phyloP scores from a whole-genome alignment of 2,797 vertebrate species.

The Pseudochirops corinnae region DNA sequence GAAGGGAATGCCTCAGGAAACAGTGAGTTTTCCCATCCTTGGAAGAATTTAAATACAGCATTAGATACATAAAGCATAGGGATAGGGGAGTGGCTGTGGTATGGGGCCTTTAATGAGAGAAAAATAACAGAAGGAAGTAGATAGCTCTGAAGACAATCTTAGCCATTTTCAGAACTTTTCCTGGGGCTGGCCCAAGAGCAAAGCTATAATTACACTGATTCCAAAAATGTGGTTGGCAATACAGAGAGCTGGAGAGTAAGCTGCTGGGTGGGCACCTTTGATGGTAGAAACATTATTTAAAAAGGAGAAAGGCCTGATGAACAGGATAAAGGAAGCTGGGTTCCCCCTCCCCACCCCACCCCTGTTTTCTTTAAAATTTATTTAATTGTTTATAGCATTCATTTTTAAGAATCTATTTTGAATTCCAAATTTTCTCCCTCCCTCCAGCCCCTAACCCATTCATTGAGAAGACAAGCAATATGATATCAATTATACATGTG shows the following conservation, averaged over 20 bases:
- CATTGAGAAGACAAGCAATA: background rate
- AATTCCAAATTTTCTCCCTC: background rate
- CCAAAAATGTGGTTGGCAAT: constrained; percentile 2
- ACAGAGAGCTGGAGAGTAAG: constrained; percentile 1
- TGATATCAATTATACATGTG: background rate
- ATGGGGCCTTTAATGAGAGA: background rate
- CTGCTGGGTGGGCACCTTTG: background rate
- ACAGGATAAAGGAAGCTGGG: background rate
- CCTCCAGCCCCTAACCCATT: background rate
- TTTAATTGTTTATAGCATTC: background rate
- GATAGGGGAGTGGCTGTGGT: background rate
- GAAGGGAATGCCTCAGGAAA: background rate
- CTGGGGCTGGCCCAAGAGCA: constrained; percentile 4
- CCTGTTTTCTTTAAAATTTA: background rate
- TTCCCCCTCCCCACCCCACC: background rate
- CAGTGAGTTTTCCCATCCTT: background rate
- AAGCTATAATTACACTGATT: constrained; percentile 1
- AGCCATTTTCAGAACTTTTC: constrained; percentile 1
- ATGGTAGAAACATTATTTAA: background rate
- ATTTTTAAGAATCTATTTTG: background rate
- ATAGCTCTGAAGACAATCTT: background rate
- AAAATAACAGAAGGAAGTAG: constrained; percentile 3
- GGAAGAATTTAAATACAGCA: background rate
- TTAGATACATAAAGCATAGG: background rate
- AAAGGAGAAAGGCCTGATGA: background rate